These are phyloP conservation scores for Lamellibrachia columna DNA, from an alignment of 2,888 invertebrate species.

Conservation along the genomic window DNA sequence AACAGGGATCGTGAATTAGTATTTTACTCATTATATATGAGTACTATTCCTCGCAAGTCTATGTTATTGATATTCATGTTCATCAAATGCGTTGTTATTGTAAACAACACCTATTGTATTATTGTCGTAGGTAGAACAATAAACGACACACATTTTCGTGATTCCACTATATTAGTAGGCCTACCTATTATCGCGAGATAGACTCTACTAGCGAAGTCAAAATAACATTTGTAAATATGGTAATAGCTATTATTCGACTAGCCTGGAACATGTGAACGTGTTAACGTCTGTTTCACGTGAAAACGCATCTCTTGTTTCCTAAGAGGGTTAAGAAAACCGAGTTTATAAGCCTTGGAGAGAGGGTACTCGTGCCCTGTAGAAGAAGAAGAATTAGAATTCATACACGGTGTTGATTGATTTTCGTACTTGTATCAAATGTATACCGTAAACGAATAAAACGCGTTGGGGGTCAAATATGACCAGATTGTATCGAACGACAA, in stretches of 20 bases:
- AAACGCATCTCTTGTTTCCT: background rate
- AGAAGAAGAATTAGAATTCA: background rate
- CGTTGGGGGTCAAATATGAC: background rate
- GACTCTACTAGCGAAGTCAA: background rate
- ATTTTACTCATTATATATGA: too few relatives aligned
- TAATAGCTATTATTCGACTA: slow-evolving; percentile 1
- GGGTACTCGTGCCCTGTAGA: too few relatives aligned
- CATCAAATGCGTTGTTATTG: background rate
- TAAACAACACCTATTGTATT: background rate
- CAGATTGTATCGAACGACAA: background rate
- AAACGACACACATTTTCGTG: background rate
- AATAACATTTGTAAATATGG: background rate
- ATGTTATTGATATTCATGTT: too few relatives aligned
- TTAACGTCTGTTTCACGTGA: background rate
- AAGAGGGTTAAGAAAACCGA: background rate
- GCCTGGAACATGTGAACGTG: background rate
- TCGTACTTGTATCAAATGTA: slow-evolving; percentile 9
- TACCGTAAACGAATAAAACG: background rate
- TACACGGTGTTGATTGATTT: background rate
- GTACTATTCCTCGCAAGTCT: too few relatives aligned
- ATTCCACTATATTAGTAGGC: background rate
- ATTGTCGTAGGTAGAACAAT: background rate
- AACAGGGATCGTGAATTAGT: too few relatives aligned
- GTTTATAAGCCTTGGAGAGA: too few relatives aligned
- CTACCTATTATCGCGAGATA: background rate